Conservation (phyloP, 2,113 vertebrate genomes). For the Pimephales promelas region DNA sequence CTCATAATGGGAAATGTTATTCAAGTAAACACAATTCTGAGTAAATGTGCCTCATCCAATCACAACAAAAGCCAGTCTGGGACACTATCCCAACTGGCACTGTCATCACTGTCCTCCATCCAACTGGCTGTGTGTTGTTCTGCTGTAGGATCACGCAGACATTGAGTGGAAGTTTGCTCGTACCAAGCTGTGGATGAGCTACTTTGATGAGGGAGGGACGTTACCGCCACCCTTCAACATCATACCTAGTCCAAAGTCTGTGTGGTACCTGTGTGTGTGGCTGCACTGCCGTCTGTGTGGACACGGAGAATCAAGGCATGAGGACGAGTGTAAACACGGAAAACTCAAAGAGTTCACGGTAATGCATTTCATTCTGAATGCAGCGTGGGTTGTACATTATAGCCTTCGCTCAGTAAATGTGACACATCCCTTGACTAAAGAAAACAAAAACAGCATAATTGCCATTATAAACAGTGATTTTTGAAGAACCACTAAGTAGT, state of each 20-base stretch:
- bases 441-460: background rate
- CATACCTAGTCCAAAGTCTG: slow-evolving; percentile 84
- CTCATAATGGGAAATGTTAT: background rate
- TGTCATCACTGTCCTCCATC: background rate
- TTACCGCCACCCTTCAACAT: slow-evolving; percentile 90
- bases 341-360: slow-evolving; percentile 87
- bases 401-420: background rate
- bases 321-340: slow-evolving; percentile 78
- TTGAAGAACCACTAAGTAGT: background rate
- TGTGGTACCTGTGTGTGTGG: slow-evolving; percentile 87
- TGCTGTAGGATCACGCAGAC: slow-evolving; percentile 83
- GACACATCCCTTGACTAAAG: background rate
- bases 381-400: slow-evolving; percentile 6
- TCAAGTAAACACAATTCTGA: slow-evolving; percentile 28
- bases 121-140: background rate
- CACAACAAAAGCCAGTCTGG: slow-evolving; percentile 11
- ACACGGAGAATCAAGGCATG: slow-evolving; percentile 64
- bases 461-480: background rate
- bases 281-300: slow-evolving; percentile 81
- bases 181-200: slow-evolving; percentile 92
- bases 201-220: slow-evolving; percentile 88
- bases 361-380: slow-evolving; percentile 29
- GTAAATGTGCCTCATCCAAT: slow-evolving; percentile 4
- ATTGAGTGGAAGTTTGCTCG: slow-evolving; percentile 91
- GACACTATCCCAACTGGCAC: slow-evolving; percentile 9